These are phyloP conservation scores for Malurus splendens DNA, from an alignment of 2,797 vertebrate genomes.

Conservation along the genomic window DNA sequence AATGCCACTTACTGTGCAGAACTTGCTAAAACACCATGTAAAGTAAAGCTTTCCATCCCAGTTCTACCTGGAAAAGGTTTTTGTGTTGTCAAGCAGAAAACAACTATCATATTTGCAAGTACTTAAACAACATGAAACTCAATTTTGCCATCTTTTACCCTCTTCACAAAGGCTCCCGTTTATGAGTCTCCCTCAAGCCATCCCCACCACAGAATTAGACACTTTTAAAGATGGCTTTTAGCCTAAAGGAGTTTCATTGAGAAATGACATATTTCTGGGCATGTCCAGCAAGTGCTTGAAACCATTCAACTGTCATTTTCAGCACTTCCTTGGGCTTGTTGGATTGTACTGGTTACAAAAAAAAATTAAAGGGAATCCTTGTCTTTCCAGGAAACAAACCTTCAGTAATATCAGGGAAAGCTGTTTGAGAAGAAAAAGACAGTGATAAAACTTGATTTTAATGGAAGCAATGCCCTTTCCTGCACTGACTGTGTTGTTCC, in stretches of 20 bases:
- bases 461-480: not conserved
- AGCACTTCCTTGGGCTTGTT: not conserved
- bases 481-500: accelerated
- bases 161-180: not conserved
- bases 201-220: not conserved
- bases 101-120: not conserved
- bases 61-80: not conserved
- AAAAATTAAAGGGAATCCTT: not conserved
- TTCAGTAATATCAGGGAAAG: not conserved
- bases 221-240: not conserved
- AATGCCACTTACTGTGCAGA: not conserved
- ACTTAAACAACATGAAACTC: not conserved
- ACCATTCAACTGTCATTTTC: not conserved
- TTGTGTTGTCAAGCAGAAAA: not conserved
- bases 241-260: accelerated
- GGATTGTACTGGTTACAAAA: not conserved
- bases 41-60: not conserved
- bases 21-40: accelerated
- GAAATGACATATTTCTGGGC: not conserved
- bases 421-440: not conserved
- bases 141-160: not conserved
- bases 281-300: not conserved
- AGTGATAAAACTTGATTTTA: not conserved
- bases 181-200: not conserved
- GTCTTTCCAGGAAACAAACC: not conserved